phyloP scores from a whole-genome alignment of 2,797 vertebrate species.

The Sebastes dallii region DNA sequence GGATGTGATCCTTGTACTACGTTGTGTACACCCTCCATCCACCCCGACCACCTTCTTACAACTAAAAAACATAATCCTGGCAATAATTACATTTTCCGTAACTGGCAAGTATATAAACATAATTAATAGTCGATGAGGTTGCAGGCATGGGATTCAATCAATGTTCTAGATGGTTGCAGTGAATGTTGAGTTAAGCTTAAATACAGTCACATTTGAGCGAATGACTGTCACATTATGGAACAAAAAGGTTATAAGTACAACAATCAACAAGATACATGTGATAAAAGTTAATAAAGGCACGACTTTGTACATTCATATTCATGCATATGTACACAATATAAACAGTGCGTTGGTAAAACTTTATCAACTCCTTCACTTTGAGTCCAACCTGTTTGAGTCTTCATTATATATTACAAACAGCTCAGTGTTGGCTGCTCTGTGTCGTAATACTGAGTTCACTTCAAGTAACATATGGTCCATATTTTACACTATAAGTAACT shows the following conservation, averaged over 20 bases:
- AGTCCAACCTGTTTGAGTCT: not conserved
- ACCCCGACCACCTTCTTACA: not conserved
- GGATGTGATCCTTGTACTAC: not conserved
- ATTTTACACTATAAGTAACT: constrained; percentile 78
- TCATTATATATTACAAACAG: not conserved
- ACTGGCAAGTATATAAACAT: not conserved
- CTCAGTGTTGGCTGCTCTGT: not conserved
- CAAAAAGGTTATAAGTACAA: constrained; percentile 14
- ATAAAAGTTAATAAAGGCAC: constrained; percentile 45
- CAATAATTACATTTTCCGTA: no score
- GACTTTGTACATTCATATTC: constrained; percentile 40
- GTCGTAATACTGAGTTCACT: constrained; percentile 45
- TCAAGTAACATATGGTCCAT: not conserved
- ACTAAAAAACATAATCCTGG: not conserved
- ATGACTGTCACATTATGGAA: constrained; percentile 32
- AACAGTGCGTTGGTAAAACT: constrained; percentile 7
- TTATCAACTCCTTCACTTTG: not conserved
- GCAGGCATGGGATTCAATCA: not conserved
- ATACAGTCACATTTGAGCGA: not conserved
- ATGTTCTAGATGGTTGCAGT: not conserved
- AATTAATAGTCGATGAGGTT: not conserved
- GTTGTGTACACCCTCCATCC: not conserved
- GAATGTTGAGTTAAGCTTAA: constrained; percentile 1
- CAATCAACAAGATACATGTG: not conserved
- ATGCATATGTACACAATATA: constrained; percentile 40